A percentile compares a stretch with the other conserved stretches of the same genome.
Evolutionary conservation across 2,113 vertebrate genomes (phyloP).

Genomic region (Atlantisia rogersi): DNA sequence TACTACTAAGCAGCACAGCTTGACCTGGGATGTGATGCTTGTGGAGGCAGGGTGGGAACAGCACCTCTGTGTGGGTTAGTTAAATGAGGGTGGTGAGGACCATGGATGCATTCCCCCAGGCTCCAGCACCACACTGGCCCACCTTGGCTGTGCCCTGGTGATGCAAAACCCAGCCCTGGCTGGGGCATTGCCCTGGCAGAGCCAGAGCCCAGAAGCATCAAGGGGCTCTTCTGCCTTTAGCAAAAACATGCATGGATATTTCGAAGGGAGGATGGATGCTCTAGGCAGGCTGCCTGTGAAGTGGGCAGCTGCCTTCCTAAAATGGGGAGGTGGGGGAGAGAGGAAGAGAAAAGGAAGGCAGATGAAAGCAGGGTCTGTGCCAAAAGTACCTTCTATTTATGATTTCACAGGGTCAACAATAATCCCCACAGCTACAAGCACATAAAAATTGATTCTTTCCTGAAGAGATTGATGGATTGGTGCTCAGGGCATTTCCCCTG

Average conservation of each 20-base stretch:
- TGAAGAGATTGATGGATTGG: constrained; percentile 24
- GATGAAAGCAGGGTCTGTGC: not conserved
- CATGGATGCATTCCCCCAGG: not conserved
- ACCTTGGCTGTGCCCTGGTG: not conserved
- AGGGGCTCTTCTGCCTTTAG: not conserved
- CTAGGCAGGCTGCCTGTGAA: not conserved
- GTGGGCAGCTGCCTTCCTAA: constrained; percentile 26
- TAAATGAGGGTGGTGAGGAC: accelerated
- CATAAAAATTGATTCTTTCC: constrained; percentile 64
- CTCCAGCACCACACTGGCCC: accelerated
- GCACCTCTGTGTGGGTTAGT: not conserved
- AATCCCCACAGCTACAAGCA: constrained; percentile 42
- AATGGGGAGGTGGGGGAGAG: not conserved
- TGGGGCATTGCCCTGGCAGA: accelerated
- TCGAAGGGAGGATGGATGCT: not conserved
- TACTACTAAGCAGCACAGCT: not conserved
- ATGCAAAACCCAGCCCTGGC: accelerated
- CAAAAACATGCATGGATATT: not conserved
- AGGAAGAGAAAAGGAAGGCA: not conserved
- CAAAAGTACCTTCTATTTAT: constrained; percentile 57
- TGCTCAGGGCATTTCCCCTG: constrained; percentile 9
- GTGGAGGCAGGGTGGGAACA: not conserved
- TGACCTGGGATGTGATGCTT: accelerated
- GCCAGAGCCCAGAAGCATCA: not conserved
- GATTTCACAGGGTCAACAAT: constrained; percentile 38